phyloP scores from a whole-genome alignment of 53 echinoderm and acorn worm species.

The Temnopleurus reevesii region DNA sequence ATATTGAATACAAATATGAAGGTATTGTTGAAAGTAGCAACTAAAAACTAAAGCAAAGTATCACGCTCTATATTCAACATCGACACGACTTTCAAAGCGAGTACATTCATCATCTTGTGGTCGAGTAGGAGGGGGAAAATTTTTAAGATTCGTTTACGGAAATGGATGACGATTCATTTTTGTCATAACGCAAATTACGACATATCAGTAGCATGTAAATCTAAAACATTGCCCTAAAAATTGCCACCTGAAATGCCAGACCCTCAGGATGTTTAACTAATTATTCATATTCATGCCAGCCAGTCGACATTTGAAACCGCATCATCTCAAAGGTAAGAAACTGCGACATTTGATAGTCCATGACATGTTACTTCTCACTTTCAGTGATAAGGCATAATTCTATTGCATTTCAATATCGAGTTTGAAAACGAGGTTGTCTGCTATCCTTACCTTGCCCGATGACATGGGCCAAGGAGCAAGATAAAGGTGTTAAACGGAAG shows the following conservation, averaged over 20 bases:
- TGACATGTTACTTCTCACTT: not conserved
- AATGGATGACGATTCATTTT: slow-evolving; percentile 27
- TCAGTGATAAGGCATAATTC: slow-evolving; percentile 1
- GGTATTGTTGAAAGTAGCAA: too few relatives aligned
- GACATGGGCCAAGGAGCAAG: not conserved
- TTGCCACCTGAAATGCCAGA: not conserved
- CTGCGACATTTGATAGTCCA: not conserved
- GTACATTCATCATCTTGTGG: too few relatives aligned
- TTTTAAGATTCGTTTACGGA: not conserved
- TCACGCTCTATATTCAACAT: too few relatives aligned
- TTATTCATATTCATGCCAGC: not conserved
- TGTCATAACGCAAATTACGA: not conserved
- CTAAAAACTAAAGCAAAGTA: too few relatives aligned
- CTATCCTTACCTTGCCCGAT: not conserved
- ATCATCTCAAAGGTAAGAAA: not conserved
- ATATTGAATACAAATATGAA: too few relatives aligned
- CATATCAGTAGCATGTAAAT: not conserved
- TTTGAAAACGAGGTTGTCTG: not conserved
- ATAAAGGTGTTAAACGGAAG: not conserved
- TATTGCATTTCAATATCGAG: not conserved
- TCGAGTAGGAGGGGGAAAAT: too few relatives aligned
- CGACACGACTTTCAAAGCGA: too few relatives aligned
- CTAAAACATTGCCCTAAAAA: not conserved
- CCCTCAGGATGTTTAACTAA: not conserved
- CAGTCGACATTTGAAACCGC: not conserved